phyloP scores from a whole-genome alignment of 2,888 invertebrate species.

The Eilema caniola region DNA sequence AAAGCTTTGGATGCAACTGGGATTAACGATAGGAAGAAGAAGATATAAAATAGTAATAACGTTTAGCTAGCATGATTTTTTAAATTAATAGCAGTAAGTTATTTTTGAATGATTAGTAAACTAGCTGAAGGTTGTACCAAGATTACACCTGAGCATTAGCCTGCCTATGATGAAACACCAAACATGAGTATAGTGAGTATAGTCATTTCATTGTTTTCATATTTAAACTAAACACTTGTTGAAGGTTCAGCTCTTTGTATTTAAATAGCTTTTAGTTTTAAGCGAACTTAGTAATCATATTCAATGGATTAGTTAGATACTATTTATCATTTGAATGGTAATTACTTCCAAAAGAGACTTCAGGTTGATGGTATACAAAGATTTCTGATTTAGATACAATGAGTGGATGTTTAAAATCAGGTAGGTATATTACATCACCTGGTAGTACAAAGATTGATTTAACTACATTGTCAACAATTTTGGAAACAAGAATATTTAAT shows the following conservation, averaged over 20 bases:
- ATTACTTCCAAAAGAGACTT: background rate
- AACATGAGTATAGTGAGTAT: background rate
- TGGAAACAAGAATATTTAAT: background rate
- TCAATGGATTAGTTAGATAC: background rate
- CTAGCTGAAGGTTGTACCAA: background rate
- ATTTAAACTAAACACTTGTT: background rate
- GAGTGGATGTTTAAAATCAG: background rate
- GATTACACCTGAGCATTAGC: background rate
- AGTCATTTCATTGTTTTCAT: slow-evolving; percentile 4
- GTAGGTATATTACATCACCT: background rate
- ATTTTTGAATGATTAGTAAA: background rate
- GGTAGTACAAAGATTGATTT: background rate
- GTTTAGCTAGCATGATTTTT: too few species aligned
- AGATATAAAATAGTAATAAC: too few species aligned
- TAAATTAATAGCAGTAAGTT: too few species aligned
- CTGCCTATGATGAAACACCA: background rate
- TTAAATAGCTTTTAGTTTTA: background rate
- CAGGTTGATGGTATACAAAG: background rate
- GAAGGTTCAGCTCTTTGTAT: background rate
- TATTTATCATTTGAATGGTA: background rate
- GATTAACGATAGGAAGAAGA: too few species aligned
- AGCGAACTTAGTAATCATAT: background rate
- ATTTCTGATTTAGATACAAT: background rate
- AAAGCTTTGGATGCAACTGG: too few species aligned
- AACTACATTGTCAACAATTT: background rate